These are phyloP conservation scores for Hemitrygon akajei DNA, from an alignment of 2,797 vertebrate species.

Conservation along the genomic window DNA sequence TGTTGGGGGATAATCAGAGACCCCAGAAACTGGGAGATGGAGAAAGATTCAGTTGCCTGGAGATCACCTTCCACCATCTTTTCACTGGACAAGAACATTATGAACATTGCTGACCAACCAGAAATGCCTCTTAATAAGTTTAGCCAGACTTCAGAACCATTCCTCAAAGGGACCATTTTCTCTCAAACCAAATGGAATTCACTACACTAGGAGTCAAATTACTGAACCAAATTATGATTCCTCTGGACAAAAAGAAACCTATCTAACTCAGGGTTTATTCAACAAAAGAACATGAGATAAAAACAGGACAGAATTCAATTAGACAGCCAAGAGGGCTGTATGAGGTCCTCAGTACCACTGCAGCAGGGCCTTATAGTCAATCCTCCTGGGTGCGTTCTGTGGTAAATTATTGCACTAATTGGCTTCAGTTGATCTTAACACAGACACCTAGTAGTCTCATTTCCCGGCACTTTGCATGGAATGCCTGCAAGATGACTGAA, in stretches of 20 bases:
- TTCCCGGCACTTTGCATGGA: background rate
- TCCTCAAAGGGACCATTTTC: background rate
- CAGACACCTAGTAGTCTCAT: background rate
- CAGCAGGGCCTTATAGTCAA: too few species aligned
- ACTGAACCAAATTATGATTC: background rate
- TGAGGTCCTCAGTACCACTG: background rate
- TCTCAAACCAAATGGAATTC: background rate
- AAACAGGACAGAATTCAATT: background rate
- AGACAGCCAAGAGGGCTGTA: background rate
- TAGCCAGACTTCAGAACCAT: background rate
- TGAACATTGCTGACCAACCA: background rate
- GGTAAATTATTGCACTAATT: background rate
- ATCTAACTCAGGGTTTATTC: background rate
- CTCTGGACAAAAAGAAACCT: background rate
- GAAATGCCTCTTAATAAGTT: background rate
- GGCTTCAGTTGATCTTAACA: background rate
- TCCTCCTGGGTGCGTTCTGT: background rate
- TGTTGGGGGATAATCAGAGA: too few species aligned
- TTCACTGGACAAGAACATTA: background rate
- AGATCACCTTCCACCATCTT: background rate
- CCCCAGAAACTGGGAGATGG: too few species aligned
- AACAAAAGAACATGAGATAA: background rate
- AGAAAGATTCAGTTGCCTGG: background rate
- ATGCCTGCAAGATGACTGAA: background rate
- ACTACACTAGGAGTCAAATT: background rate